Evolutionary conservation across 2,113 vertebrate species (phyloP), one percentile per base, ranked within the genome.

Genomic region (Isichthys henryi): DNA sequence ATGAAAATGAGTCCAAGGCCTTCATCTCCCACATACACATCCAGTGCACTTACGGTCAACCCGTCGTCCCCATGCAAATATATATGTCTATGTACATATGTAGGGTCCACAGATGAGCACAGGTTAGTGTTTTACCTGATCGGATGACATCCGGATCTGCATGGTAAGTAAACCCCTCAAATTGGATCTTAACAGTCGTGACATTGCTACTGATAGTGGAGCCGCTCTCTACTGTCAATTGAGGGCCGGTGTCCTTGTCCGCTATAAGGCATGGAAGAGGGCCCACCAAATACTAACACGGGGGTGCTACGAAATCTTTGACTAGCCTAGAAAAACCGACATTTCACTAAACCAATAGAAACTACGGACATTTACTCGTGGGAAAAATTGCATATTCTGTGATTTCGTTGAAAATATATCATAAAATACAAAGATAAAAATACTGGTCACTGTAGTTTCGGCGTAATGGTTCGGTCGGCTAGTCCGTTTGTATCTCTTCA

Each of bases 111-210:
- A 13, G 17, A n/a, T 43, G 21, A 21, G 35, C 15, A 46, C 49
- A 48, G 35, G 27, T 31, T 58, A 58, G 5, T n/a, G 31, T 58
- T 45, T 89, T 95, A 96, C 95, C 95, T 96, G 95, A 23, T 96
- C 95, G 0, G 95, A 95, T 6, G 94, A 92, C 95, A 95, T 95
- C 92, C 96, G 93, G 88, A 94, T 91, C 89, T 96, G 95, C 39
- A 93, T 93, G 27, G 70, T 89, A 87, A 95, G 45, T 88, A 94
- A 92, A 87, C 7, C 92, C 91, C 95, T 92, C 39, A 96, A 58
- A 62, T 66, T 92, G 43, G 93, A 91, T 87, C 91, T 94, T 62
- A 96, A 10, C 89, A 96, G 91, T 62, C 95, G 95, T 66, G 94
- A 92, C 95, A 96, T 96, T 83, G 9, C 92, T 52, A 0, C 1